Evolutionary conservation across 2,113 vertebrate genomes (phyloP).

Genomic region (Malaclemys terrapin): DNA sequence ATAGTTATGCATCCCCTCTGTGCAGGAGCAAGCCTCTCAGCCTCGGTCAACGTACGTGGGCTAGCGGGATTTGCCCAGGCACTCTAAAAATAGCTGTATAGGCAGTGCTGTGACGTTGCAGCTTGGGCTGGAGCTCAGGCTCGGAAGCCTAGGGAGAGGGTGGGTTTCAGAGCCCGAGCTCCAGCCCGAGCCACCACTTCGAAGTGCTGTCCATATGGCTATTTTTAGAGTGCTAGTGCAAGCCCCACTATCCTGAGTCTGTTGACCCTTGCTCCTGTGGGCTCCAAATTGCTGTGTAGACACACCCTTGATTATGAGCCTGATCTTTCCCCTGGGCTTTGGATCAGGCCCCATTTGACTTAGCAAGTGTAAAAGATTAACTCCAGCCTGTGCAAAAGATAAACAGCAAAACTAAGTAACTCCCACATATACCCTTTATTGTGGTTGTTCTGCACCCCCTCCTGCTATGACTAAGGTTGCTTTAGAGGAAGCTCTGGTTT

Average conservation of each 20-base stretch:
- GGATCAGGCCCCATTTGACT: rapidly evolving
- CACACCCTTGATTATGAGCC: not conserved
- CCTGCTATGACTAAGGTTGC: not conserved
- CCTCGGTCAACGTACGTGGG: not conserved
- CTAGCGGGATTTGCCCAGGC: not conserved
- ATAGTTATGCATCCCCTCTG: not conserved
- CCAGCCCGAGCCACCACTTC: not conserved
- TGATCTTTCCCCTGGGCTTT: rapidly evolving
- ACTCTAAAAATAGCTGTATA: not conserved
- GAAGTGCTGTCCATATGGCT: not conserved
- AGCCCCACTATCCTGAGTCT: not conserved
- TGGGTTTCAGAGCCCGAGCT: not conserved
- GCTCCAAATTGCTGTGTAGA: not conserved
- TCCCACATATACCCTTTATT: not conserved
- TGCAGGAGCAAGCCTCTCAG: not conserved
- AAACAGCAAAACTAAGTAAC: not conserved
- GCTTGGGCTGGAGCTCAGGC: not conserved
- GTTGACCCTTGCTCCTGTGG: not conserved
- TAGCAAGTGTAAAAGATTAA: not conserved
- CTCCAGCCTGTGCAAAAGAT: not conserved
- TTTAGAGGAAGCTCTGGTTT: not conserved
- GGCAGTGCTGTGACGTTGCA: not conserved
- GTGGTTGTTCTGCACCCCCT: not conserved
- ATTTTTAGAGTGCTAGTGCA: not conserved
- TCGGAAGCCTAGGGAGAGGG: not conserved